Conservation (phyloP, 1,140 invertebrate genomes). For the Dreissena rostriformis region DNA sequence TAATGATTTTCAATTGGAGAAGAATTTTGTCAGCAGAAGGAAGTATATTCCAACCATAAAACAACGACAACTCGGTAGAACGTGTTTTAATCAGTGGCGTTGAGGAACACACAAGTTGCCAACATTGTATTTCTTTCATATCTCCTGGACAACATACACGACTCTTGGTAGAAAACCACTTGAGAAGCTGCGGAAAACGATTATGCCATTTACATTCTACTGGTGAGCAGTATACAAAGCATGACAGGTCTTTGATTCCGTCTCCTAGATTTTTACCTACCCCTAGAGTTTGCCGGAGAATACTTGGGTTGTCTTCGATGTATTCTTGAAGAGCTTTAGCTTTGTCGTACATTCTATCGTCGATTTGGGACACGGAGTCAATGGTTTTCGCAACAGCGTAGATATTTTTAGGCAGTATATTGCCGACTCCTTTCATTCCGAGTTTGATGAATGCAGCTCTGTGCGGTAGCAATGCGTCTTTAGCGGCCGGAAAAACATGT, state of each 20-base stretch:
- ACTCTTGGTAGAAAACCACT: neutral
- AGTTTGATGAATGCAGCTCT: neutral
- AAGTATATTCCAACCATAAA: slow-evolving; percentile 1
- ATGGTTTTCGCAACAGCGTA: neutral
- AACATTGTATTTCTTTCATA: neutral
- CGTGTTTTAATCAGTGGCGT: neutral
- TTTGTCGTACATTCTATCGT: neutral
- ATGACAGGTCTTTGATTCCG: neutral
- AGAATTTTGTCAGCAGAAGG: neutral
- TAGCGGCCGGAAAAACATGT: neutral
- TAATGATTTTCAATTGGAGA: neutral
- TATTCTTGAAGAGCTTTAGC: neutral
- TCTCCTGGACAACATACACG: neutral
- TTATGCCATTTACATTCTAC: neutral
- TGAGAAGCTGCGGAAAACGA: neutral
- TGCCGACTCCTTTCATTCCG: neutral
- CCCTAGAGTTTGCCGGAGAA: neutral
- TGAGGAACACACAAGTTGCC: neutral
- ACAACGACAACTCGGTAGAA: neutral
- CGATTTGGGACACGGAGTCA: neutral
- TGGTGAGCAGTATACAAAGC: neutral
- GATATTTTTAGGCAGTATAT: neutral
- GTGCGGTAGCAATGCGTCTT: neutral
- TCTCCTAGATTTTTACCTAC: neutral
- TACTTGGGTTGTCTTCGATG: slow-evolving; percentile 1